Evolutionary conservation across 2,797 vertebrate genomes (phyloP), one percentile per base, ranked within the genome.

Genomic region (Tamandua tetradactyla): DNA sequence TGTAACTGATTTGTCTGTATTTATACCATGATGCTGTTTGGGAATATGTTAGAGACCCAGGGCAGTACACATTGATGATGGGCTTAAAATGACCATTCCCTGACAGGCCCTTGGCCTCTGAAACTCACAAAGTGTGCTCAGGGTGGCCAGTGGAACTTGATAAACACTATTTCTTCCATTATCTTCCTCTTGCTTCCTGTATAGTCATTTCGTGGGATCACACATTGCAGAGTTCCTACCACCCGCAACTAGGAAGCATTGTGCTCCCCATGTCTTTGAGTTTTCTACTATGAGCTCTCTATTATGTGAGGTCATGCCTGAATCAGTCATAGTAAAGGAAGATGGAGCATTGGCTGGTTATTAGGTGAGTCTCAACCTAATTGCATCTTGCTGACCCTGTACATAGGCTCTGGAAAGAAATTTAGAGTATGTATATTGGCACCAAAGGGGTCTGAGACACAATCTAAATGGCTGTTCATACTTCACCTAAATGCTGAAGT

Each of bases 1-100:
- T 61, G 72, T 74, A 93, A 57, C 59, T 64, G 55, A 92, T 86
- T 94, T 80, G 20, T 49, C 82, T 85, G 1, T 87, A 52, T 84
- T 62, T 88, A 47, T 37, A 18, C 42, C 15, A 27, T 25, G 23
- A 32, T 93, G 13, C 44, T 47, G 68, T 88, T 17, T 42, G 66
- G 90, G 57, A 32, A 75, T 75, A 47, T n/a, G 8, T 75, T 44
- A 49, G 72, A 62, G 25, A n/a, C 42, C 18, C 22, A 5, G 49
- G 68, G 44, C 6, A 81, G 5, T 57, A 12, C 27, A 49, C 9
- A 0, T 18, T 61, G 49, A 55, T 23, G 18, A 5, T 1, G 17
- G 32, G 2, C 23, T 92, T 71, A 85, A 76, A 52, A 66, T 57
- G 49, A 71, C 68, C 57, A 14, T 64, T 23, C 30, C 1, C 11